Percentiles rank a stretch among this genome's conserved stretches.
Conservation (phyloP, 64 coral and sea anemone species). For the Montipora efflorescens region DNA sequence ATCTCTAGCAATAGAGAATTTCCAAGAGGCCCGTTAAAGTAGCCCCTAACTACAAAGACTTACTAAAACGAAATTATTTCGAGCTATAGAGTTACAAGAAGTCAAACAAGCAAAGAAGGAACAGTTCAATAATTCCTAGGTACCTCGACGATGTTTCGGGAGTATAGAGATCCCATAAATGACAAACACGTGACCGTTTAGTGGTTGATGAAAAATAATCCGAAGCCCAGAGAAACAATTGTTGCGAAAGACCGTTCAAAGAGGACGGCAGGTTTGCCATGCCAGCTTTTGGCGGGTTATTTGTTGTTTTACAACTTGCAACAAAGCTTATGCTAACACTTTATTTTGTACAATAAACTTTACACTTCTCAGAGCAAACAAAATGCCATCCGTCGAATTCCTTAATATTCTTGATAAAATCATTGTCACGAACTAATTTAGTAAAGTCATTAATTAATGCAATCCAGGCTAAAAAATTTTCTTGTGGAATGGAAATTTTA, state of each 20-base stretch:
- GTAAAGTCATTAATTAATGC: too few relatives aligned
- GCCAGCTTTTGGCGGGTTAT: neutral
- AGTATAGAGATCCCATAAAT: neutral
- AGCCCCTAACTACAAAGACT: neutral
- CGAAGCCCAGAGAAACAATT: neutral
- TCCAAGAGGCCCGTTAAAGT: neutral
- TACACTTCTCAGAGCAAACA: slow-evolving; percentile 26
- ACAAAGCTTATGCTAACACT: neutral
- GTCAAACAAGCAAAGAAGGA: neutral
- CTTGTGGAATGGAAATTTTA: too few relatives aligned
- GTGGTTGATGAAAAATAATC: neutral
- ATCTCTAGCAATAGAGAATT: slow-evolving; percentile 3
- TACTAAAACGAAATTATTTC: neutral
- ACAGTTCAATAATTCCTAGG: neutral
- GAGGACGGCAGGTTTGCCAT: neutral
- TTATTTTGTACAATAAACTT: slow-evolving; percentile 17
- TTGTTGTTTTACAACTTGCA: neutral
- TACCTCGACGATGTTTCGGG: slow-evolving; percentile 17
- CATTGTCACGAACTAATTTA: neutral
- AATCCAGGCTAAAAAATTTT: too few relatives aligned
- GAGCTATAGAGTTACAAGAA: neutral
- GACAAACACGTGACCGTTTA: neutral
- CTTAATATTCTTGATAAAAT: neutral
- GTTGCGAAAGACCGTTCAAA: neutral
- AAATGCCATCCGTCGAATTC: slow-evolving; percentile 16